phyloP scores from a whole-genome alignment of 92 coral and sea anemone genomes.

The Phymanthus crucifer region DNA sequence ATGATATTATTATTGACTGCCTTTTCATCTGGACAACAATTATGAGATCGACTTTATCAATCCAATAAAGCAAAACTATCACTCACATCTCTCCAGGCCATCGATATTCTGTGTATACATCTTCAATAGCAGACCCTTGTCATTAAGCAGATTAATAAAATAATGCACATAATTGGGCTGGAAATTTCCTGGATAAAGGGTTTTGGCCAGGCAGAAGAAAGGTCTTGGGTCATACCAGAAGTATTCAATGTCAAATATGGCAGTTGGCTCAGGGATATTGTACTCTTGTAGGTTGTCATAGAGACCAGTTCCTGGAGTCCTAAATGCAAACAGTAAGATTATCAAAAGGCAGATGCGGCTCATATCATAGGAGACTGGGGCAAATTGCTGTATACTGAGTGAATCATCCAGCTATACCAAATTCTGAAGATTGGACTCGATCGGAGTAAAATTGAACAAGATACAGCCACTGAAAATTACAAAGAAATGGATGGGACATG shows the following conservation, averaged over 20 bases:
- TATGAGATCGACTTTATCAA: no score
- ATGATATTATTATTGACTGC: no score
- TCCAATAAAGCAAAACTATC: slow-evolving; percentile 33
- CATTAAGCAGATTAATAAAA: slow-evolving; percentile 70
- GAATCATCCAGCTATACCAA: no score
- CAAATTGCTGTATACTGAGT: no score
- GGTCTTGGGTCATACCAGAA: slow-evolving; percentile 92
- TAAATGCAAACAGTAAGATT: slow-evolving; percentile 4
- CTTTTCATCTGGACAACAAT: no score
- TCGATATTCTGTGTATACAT: slow-evolving; percentile 91
- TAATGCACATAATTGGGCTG: slow-evolving; percentile 86
- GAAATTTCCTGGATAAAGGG: slow-evolving; percentile 80
- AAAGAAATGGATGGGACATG: no score
- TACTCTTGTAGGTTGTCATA: slow-evolving; percentile 83
- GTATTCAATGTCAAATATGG: slow-evolving; percentile 82
- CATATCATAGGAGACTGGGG: no score
- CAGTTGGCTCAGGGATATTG: slow-evolving; percentile 85
- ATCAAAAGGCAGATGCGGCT: no score
- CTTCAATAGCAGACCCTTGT: slow-evolving; percentile 73
- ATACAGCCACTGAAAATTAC: no score
- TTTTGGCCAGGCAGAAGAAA: slow-evolving; percentile 83
- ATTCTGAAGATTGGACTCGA: no score
- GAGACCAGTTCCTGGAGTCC: slow-evolving; percentile 87
- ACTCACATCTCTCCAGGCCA: slow-evolving; percentile 87
- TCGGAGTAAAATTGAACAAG: no score